phyloP scores from a whole-genome alignment of 2,888 invertebrate genomes.

The Apamea monoglypha region DNA sequence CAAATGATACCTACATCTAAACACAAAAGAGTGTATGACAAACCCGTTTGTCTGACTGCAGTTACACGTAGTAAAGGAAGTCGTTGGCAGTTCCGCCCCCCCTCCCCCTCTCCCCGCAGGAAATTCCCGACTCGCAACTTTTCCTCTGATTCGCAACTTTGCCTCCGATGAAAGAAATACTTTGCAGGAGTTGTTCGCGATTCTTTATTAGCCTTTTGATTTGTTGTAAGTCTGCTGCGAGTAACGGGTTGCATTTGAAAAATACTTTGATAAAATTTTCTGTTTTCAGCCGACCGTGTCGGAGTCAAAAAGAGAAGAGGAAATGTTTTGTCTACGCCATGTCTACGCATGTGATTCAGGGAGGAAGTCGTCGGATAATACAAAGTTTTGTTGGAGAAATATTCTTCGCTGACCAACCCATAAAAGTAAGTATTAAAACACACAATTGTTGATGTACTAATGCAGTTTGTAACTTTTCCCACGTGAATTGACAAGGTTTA shows the following conservation, averaged over 20 bases:
- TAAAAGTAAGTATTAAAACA: neutral
- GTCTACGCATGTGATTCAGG: conserved; percentile 9
- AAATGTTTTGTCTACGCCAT: conserved; percentile 21
- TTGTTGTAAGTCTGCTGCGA: conserved; percentile 72
- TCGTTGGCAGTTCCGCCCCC: conserved; percentile 82
- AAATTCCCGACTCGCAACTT: conserved; percentile 80
- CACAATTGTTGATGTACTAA: neutral
- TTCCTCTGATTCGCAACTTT: conserved; percentile 73
- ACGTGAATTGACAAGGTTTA: neutral
- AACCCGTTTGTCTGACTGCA: conserved; percentile 71
- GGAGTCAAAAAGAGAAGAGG: conserved; percentile 25
- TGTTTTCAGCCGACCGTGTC: conserved; percentile 32
- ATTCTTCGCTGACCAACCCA: neutral
- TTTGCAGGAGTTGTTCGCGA: conserved; percentile 74
- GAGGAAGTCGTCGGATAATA: neutral
- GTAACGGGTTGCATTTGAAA: conserved; percentile 67
- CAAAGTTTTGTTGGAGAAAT: neutral
- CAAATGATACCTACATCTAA: conserved; percentile 26
- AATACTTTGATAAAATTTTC: conserved; percentile 55
- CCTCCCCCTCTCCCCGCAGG: conserved; percentile 73
- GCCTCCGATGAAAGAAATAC: conserved; percentile 84
- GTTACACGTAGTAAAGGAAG: conserved; percentile 79
- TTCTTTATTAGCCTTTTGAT: conserved; percentile 81
- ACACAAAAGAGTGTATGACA: conserved; percentile 57
- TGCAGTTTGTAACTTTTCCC: neutral